phyloP scores from a whole-genome alignment of 37 sponge, comb jelly and placozoan species.

The Chondrilla cf. caribensis region DNA sequence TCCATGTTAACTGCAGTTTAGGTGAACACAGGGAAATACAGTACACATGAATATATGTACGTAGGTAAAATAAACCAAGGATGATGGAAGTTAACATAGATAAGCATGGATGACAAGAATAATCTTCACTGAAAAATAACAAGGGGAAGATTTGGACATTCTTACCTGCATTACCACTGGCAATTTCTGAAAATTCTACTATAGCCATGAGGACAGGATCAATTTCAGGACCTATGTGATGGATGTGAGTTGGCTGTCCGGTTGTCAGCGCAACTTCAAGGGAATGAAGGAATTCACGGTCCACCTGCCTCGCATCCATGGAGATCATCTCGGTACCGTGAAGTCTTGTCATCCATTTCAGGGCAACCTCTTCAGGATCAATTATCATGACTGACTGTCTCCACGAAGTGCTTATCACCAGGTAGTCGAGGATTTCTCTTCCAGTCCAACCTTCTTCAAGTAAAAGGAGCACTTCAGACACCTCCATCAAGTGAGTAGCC shows the following conservation, averaged over 20 bases:
- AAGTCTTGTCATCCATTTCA: not conserved
- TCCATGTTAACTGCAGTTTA: too few relatives aligned
- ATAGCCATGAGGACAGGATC: not conserved
- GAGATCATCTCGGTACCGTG: not conserved
- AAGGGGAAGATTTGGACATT: too few relatives aligned
- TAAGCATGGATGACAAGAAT: too few relatives aligned
- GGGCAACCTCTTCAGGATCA: slow-evolving; percentile 1
- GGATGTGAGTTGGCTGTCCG: not conserved
- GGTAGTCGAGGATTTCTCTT: not conserved
- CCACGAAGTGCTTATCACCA: not conserved
- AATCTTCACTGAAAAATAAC: too few relatives aligned
- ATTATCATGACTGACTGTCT: not conserved
- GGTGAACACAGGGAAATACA: too few relatives aligned
- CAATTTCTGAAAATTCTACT: not conserved
- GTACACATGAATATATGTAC: too few relatives aligned
- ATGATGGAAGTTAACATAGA: too few relatives aligned
- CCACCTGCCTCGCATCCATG: not conserved
- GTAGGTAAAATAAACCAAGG: too few relatives aligned
- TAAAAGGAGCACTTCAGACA: not conserved
- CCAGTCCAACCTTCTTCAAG: not conserved
- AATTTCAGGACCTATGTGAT: not conserved
- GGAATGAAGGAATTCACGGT: not conserved
- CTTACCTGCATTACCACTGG: not conserved
- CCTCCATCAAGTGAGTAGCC: not conserved
- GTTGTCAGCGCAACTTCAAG: slow-evolving; percentile 1